Evolutionary conservation across 2,888 invertebrate genomes (phyloP).

Genomic region (Standfussiana lucernea): DNA sequence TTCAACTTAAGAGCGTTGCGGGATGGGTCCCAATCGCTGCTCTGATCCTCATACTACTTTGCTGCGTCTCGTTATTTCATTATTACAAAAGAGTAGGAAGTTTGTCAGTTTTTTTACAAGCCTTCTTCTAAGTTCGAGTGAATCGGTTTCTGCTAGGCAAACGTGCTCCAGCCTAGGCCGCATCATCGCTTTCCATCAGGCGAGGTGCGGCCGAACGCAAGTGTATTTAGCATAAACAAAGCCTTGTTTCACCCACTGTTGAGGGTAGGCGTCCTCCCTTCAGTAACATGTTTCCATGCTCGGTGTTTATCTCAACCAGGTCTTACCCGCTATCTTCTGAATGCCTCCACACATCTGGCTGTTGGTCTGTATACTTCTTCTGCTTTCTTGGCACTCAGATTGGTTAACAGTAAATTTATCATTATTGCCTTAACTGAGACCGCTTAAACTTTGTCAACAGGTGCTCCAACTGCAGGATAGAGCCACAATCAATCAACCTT

Average conservation of each 20-base stretch:
- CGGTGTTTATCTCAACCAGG: not conserved
- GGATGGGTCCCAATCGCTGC: not conserved
- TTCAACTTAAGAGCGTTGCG: not conserved
- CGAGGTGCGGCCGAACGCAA: too few species aligned
- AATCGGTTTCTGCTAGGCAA: too few species aligned
- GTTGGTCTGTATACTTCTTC: not conserved
- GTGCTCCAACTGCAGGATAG: not conserved
- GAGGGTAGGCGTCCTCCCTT: not conserved
- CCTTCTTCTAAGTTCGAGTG: too few species aligned
- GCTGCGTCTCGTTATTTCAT: not conserved
- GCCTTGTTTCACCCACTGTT: too few species aligned
- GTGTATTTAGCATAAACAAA: too few species aligned
- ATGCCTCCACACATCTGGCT: not conserved
- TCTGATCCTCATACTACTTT: not conserved
- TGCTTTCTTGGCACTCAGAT: not conserved
- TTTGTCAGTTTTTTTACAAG: not conserved
- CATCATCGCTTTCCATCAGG: too few species aligned
- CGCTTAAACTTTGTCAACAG: not conserved
- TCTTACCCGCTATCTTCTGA: not conserved
- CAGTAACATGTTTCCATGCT: not conserved
- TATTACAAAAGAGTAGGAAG: not conserved
- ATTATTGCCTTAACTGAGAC: not conserved
- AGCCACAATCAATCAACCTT: constrained; percentile 10
- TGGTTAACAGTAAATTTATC: not conserved
- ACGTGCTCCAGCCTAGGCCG: too few species aligned